phyloP scores from a whole-genome alignment of 2,113 vertebrate species.

The Sus scrofa region DNA sequence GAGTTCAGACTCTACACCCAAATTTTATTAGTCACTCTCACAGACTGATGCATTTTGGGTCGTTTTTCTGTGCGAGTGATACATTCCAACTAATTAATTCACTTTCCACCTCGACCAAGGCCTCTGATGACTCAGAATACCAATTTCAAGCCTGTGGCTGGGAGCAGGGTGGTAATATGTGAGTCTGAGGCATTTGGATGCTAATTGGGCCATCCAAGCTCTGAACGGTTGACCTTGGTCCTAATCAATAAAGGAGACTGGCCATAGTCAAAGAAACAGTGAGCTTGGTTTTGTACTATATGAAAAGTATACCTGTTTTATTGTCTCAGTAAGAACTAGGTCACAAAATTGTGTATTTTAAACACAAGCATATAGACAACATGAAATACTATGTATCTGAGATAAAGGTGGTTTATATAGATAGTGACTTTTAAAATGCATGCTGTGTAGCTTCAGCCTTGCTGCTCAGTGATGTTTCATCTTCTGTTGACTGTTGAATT shows the following conservation, averaged over 20 bases:
- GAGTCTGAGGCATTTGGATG: background rate
- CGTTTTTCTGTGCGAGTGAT: background rate
- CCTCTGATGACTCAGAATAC: background rate
- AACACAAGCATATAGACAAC: background rate
- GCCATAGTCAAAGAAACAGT: background rate
- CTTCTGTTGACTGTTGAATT: background rate
- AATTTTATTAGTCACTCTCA: background rate
- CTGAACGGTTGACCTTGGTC: background rate
- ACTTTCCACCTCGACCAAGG: background rate
- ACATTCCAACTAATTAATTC: conserved; percentile 31
- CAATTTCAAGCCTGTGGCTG: background rate
- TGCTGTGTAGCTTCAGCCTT: background rate
- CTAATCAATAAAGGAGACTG: background rate
- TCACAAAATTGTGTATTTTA: background rate
- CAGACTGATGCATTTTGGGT: background rate
- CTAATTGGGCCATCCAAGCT: background rate
- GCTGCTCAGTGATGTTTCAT: background rate
- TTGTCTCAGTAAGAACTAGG: background rate
- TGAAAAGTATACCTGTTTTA: background rate
- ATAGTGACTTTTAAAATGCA: background rate
- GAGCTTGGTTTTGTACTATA: background rate
- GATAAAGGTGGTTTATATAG: background rate
- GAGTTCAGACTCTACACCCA: background rate
- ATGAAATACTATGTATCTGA: background rate
- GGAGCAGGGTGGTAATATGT: background rate